Percentiles rank a stretch among this genome's conserved stretches.
Conservation (phyloP, 2,888 invertebrate species). For the Pollenia labialis region DNA sequence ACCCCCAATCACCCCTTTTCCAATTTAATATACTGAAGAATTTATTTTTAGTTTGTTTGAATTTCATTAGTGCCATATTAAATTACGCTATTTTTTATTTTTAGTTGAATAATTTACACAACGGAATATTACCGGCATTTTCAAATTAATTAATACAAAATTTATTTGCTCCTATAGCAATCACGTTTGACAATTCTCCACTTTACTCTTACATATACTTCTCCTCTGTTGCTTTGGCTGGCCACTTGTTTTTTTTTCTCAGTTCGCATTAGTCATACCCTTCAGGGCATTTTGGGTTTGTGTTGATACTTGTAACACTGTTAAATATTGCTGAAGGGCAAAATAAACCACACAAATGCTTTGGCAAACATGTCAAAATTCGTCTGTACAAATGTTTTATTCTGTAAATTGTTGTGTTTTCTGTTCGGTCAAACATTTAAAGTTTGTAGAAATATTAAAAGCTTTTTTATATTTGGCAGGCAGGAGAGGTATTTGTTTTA, state of each 20-base stretch:
- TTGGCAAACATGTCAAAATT: too few relatives aligned
- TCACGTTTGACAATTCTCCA: background rate
- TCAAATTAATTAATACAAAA: slow-evolving; percentile 7
- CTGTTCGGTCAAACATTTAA: too few relatives aligned
- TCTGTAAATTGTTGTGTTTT: too few relatives aligned
- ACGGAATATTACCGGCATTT: slow-evolving; percentile 51
- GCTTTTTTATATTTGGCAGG: too few relatives aligned
- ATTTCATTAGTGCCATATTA: slow-evolving; percentile 38
- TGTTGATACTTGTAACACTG: too few relatives aligned
- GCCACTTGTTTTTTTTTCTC: background rate
- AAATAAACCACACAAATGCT: too few relatives aligned
- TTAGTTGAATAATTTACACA: slow-evolving; percentile 26
- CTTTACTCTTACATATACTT: background rate
- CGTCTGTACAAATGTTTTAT: too few relatives aligned
- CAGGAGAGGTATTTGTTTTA: too few relatives aligned
- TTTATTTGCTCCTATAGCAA: background rate
- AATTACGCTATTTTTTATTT: slow-evolving; percentile 40
- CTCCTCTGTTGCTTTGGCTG: background rate
- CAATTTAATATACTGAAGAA: background rate
- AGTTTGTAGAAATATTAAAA: too few relatives aligned
- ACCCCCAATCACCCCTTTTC: background rate
- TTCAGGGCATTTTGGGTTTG: too few relatives aligned
- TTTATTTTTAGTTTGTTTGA: slow-evolving; percentile 49
- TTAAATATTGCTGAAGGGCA: too few relatives aligned
- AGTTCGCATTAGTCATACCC: background rate